Evolutionary conservation across 1,140 invertebrate species (phyloP).

Genomic region (Carcinoscorpius rotundicauda): DNA sequence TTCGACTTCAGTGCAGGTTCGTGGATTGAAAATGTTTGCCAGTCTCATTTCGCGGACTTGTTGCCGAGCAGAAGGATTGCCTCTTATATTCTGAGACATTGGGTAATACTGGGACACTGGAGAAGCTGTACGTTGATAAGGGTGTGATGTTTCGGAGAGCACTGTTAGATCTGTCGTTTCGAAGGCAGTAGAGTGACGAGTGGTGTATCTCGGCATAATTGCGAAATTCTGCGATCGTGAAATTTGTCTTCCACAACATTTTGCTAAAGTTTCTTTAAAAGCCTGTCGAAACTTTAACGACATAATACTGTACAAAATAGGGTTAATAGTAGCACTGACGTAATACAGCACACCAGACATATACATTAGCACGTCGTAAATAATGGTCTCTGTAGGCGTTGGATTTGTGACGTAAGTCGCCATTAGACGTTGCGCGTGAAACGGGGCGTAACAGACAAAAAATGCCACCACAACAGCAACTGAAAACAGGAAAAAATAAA

Average conservation of each 20-base stretch:
- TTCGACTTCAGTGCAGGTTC: too few species aligned
- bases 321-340: constrained; percentile 69
- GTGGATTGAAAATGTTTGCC: too few species aligned
- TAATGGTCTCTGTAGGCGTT: constrained; percentile 44
- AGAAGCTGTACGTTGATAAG: too few species aligned
- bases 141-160: too few species aligned
- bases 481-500: constrained; percentile 31
- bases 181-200: too few species aligned
- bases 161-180: too few species aligned
- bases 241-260: not conserved
- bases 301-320: constrained; percentile 66
- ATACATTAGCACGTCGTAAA: constrained; percentile 61
- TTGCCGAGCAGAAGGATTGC: too few species aligned
- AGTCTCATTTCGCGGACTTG: too few species aligned
- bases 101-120: too few species aligned
- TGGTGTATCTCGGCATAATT: too few species aligned
- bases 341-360: constrained; percentile 68
- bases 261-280: constrained; percentile 22
- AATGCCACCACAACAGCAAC: constrained; percentile 89
- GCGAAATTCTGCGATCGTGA: too few species aligned
- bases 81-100: too few species aligned
- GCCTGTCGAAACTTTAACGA: constrained; percentile 72
- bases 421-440: constrained; percentile 69
- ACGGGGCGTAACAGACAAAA: constrained; percentile 91
- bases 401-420: constrained; percentile 42